A percentile compares a stretch with the other conserved stretches of the same genome.
Evolutionary conservation across 23 tunicate genomes (phyloP).

Genomic region (Aplidium turbinatum): DNA sequence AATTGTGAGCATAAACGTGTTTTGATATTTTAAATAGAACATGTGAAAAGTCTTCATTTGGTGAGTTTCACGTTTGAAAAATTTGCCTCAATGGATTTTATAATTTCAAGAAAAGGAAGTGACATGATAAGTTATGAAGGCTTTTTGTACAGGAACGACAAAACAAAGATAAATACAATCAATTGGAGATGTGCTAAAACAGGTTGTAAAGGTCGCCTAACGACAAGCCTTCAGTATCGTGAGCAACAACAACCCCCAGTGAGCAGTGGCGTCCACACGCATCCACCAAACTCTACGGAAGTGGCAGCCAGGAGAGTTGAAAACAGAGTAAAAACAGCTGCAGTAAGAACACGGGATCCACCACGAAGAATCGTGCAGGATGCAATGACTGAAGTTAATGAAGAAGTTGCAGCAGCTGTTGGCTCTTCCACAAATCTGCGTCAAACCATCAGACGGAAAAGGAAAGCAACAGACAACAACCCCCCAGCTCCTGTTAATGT

Average conservation of each 20-base stretch:
- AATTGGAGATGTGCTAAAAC: too few species aligned
- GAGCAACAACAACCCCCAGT: neutral
- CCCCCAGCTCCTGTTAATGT: neutral
- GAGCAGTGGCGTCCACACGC: neutral
- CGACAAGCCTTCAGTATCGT: neutral
- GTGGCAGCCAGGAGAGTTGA: neutral
- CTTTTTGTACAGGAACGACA: constrained; percentile 12
- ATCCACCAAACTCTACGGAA: constrained; percentile 2
- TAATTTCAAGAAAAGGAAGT: neutral
- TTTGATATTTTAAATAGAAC: too few species aligned
- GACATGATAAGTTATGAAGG: neutral
- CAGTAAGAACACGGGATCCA: neutral
- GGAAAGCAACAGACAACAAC: neutral
- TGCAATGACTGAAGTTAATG: constrained; percentile 4
- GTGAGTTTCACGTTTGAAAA: too few species aligned
- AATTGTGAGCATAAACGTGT: too few species aligned
- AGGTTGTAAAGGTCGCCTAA: constrained; percentile 5
- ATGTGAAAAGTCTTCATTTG: too few species aligned
- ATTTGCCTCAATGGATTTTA: too few species aligned
- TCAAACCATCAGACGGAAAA: constrained; percentile 1
- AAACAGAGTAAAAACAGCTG: constrained; percentile 20
- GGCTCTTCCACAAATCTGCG: constrained; percentile 7
- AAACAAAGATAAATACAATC: neutral
- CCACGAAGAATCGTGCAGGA: neutral
- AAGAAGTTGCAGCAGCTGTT: constrained; percentile 13